Conservation (phyloP, 1,140 invertebrate genomes). For the Anoplolepis gracilipes region DNA sequence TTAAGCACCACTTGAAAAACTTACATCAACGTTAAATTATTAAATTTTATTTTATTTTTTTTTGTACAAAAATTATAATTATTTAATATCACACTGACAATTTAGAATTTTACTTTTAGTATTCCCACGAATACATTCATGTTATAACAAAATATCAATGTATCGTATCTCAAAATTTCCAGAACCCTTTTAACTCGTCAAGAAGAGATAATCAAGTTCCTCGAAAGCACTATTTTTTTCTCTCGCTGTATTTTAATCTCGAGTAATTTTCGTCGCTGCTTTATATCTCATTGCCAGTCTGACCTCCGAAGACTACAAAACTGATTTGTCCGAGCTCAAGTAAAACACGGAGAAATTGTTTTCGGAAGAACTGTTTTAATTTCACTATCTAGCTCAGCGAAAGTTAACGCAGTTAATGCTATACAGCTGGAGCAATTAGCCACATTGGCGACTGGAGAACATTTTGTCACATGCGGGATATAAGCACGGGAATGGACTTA, state of each 20-base stretch:
- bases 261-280: neutral
- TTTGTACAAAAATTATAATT: no score
- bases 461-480: conserved; percentile 20
- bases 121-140: neutral
- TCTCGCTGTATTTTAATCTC: conserved; percentile 6
- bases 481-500: conserved; percentile 57
- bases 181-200: neutral
- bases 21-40: neutral
- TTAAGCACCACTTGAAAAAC: neutral
- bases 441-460: neutral
- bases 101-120: neutral
- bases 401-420: neutral
- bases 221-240: neutral
- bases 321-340: neutral
- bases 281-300: neutral
- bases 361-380: neutral
- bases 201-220: neutral
- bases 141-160: neutral
- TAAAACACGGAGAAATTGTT: neutral
- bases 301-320: neutral
- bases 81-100: neutral
- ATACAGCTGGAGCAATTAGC: neutral
- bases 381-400: neutral
- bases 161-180: neutral
- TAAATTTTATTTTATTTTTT: neutral